phyloP scores from a whole-genome alignment of 2,113 vertebrate genomes.

The Archocentrus centrarchus region DNA sequence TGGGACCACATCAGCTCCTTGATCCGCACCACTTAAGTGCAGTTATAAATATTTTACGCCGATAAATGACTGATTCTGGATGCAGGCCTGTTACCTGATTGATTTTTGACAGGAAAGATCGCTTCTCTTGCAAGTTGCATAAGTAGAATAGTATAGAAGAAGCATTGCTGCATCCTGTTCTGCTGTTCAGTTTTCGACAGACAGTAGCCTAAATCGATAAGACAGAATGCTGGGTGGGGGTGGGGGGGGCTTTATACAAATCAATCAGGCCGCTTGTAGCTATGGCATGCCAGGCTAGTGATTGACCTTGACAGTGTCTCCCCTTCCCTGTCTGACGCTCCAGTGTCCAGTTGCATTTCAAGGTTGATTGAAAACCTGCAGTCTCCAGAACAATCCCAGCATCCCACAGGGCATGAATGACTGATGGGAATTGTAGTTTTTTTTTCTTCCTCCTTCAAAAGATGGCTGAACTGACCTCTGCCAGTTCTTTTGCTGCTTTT shows the following conservation, averaged over 20 bases:
- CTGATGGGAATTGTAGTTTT: conserved; percentile 50
- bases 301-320: conserved; percentile 75
- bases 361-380: conserved; percentile 72
- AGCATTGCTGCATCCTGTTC: conserved; percentile 30
- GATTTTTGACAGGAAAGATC: conserved; percentile 47
- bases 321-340: conserved; percentile 54
- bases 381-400: conserved; percentile 67
- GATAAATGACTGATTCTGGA: conserved; percentile 44
- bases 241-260: conserved; percentile 56
- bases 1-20: conserved; percentile 18
- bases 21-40: conserved; percentile 7
- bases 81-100: conserved; percentile 4
- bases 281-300: conserved; percentile 62
- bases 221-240: conserved; percentile 52
- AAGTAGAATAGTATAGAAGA: conserved; percentile 60
- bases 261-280: conserved; percentile 71
- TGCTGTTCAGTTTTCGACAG: conserved; percentile 56
- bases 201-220: conserved; percentile 71
- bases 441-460: conserved; percentile 14
- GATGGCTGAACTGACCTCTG: conserved; percentile 15
- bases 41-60: conserved; percentile 53
- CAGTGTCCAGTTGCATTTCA: conserved; percentile 69
- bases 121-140: conserved; percentile 20
- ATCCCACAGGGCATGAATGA: conserved; percentile 52
- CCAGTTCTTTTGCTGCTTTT: background rate